Percentiles rank a stretch among this genome's conserved stretches.
Evolutionary conservation across 2,113 vertebrate genomes (phyloP).

Genomic region (Piaya cayana): DNA sequence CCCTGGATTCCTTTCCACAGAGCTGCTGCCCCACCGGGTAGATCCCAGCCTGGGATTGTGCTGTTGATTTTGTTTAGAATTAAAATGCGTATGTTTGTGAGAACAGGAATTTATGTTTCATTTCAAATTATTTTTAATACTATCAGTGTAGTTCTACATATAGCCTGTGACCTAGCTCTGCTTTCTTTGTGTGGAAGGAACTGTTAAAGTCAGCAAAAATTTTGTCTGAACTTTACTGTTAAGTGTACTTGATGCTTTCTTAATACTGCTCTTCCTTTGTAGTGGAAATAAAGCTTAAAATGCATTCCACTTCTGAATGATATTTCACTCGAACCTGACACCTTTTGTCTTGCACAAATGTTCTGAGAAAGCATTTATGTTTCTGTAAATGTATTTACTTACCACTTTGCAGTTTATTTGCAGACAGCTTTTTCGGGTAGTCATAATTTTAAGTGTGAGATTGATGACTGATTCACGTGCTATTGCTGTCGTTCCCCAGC

Average conservation of each 20-base stretch:
- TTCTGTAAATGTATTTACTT: slow-evolving; percentile 28
- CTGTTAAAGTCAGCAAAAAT: background rate
- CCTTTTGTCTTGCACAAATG: background rate
- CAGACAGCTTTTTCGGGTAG: slow-evolving; percentile 12
- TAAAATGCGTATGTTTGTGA: background rate
- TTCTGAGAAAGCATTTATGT: slow-evolving; percentile 1
- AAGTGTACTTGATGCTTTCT: background rate
- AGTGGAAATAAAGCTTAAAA: slow-evolving; percentile 17
- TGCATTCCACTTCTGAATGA: background rate
- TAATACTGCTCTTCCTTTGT: background rate
- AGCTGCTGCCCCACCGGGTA: no score
- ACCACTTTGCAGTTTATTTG: background rate
- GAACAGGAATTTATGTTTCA: background rate
- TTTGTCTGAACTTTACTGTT: background rate
- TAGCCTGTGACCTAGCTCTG: background rate
- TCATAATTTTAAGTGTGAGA: background rate
- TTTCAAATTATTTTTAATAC: background rate
- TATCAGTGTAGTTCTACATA: background rate
- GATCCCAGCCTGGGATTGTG: no score
- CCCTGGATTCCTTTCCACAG: no score
- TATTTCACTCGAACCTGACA: background rate
- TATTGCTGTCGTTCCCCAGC: background rate
- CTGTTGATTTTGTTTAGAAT: background rate
- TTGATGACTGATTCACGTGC: background rate
- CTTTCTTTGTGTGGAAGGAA: background rate